Evolutionary conservation across 1,140 invertebrate species (phyloP).

Genomic region (Magallana angulata): DNA sequence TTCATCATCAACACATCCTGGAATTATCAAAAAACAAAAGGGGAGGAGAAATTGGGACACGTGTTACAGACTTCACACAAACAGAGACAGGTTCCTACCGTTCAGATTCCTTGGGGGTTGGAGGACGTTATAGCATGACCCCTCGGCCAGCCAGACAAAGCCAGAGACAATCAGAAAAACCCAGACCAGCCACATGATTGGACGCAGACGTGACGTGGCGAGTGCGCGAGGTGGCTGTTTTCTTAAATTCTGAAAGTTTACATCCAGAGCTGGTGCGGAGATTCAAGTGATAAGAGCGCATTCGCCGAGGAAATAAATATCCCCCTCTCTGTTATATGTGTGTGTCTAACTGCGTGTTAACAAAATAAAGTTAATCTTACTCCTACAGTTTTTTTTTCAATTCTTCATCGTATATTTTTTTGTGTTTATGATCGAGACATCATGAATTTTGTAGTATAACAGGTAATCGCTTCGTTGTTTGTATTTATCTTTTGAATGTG

Average conservation of each 20-base stretch:
- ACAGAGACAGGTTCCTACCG: not conserved
- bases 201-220: not conserved
- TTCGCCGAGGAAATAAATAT: not conserved
- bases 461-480: no score
- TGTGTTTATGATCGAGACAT: no score
- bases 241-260: not conserved
- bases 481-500: no score
- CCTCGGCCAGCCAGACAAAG: conserved; percentile 13
- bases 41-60: not conserved
- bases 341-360: no score
- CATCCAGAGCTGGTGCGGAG: not conserved
- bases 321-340: not conserved
- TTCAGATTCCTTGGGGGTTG: not conserved
- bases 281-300: not conserved
- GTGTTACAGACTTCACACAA: not conserved
- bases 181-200: not conserved
- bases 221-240: not conserved
- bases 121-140: not conserved
- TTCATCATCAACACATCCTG: not conserved
- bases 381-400: no score
- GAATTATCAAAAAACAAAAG: not conserved
- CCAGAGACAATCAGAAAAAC: not conserved
- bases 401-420: no score
- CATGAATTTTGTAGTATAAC: no score
- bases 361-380: no score